Conservation (phyloP, 2,797 vertebrate genomes). For the Poecilia velifera region DNA sequence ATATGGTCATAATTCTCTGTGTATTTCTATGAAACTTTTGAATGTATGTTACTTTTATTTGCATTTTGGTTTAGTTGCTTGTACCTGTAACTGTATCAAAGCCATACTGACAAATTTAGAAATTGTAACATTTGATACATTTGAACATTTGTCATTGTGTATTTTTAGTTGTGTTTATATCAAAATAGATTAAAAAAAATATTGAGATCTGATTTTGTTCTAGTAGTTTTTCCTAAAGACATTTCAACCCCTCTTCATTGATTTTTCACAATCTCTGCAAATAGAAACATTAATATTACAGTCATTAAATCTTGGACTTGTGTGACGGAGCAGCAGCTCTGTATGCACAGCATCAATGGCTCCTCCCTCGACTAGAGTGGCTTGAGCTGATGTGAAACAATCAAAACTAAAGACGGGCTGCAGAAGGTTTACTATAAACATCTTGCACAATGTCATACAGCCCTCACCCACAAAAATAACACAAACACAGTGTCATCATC, state of each 20-base stretch:
- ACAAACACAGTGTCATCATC: slow-evolving; percentile 16
- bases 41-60: not conserved
- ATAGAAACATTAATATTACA: not conserved
- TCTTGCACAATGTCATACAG: slow-evolving; percentile 19
- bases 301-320: not conserved
- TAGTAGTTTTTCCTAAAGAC: not conserved
- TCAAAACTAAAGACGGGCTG: slow-evolving; percentile 36
- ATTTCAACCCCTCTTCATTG: not conserved
- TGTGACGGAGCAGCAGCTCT: not conserved
- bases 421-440: slow-evolving; percentile 78
- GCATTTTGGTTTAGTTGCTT: slow-evolving; percentile 22
- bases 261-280: not conserved
- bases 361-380: not conserved
- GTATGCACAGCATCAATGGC: not conserved
- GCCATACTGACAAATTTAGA: slow-evolving; percentile 32
- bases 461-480: slow-evolving; percentile 58
- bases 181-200: slow-evolving; percentile 2
- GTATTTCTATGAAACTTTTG: slow-evolving; percentile 9
- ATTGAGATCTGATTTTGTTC: not conserved
- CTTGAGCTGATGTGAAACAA: not conserved
- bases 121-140: slow-evolving; percentile 23
- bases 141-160: slow-evolving; percentile 26
- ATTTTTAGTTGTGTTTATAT: not conserved
- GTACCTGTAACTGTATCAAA: slow-evolving; percentile 35
- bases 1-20: slow-evolving; percentile 7